phyloP scores from a whole-genome alignment of 2,888 invertebrate species.

The Steinernema scapterisci region DNA sequence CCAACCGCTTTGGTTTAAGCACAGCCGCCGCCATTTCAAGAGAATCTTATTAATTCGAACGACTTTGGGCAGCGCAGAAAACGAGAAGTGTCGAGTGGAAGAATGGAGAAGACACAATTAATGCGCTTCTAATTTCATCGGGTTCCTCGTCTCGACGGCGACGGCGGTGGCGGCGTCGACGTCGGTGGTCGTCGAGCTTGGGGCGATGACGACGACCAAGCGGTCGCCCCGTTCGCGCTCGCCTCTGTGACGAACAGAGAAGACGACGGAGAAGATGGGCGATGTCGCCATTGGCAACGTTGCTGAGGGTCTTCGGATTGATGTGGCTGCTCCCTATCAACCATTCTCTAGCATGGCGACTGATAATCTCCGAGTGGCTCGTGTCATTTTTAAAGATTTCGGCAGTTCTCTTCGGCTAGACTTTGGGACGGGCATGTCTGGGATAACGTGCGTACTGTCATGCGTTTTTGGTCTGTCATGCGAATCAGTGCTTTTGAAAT shows the following conservation, averaged over 20 bases:
- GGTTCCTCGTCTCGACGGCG: neutral
- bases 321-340: neutral
- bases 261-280: neutral
- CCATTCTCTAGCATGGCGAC: neutral
- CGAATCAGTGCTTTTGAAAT: no score
- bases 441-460: no score
- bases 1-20: neutral
- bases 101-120: slow-evolving; percentile 17
- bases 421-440: no score
- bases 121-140: slow-evolving; percentile 23
- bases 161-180: neutral
- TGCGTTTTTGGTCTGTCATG: no score
- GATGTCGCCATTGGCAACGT: slow-evolving; percentile 14
- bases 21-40: neutral
- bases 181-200: neutral
- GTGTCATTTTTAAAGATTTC: no score
- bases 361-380: no score
- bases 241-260: no score
- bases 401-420: no score
- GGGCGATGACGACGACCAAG: neutral
- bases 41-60: slow-evolving; percentile 12
- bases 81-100: neutral
- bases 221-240: no score
- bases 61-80: neutral
- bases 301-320: neutral